Evolutionary conservation across 2,113 vertebrate species (phyloP).

Genomic region (Clarias batrachus): DNA sequence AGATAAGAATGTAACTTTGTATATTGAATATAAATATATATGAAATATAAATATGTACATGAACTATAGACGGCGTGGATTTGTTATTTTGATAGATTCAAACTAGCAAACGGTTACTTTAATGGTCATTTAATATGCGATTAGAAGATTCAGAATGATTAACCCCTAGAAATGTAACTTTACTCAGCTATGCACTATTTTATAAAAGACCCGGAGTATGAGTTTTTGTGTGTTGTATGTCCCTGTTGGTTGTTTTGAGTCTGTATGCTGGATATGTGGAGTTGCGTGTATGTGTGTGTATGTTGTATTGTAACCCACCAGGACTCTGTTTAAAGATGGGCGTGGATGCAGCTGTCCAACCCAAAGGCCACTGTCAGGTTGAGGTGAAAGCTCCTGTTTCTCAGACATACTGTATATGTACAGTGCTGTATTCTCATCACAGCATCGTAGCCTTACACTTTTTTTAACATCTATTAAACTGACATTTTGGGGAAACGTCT

Average conservation of each 20-base stretch:
- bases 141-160: slow-evolving; percentile 34
- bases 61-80: slow-evolving; percentile 71
- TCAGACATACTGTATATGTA: neutral
- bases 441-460: slow-evolving; percentile 43
- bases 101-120: neutral
- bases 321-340: neutral
- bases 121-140: slow-evolving; percentile 4
- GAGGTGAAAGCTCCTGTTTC: slow-evolving; percentile 15
- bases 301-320: neutral
- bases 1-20: slow-evolving; percentile 99
- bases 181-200: slow-evolving; percentile 71
- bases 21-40: slow-evolving; percentile 81
- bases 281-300: neutral
- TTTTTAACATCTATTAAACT: slow-evolving; percentile 52
- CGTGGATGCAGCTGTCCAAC: neutral
- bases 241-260: neutral
- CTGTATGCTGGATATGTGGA: slow-evolving; percentile 3
- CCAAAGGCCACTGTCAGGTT: slow-evolving; percentile 15
- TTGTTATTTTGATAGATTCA: slow-evolving; percentile 68
- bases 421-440: slow-evolving; percentile 2
- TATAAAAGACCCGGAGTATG: slow-evolving; percentile 18
- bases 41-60: slow-evolving; percentile 91
- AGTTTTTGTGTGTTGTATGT: neutral
- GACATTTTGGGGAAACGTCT: slow-evolving; percentile 25
- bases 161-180: slow-evolving; percentile 49